Base-by-base conservation (phyloP, 2,113 vertebrate species). In the Corydoras maculifer region DNA sequence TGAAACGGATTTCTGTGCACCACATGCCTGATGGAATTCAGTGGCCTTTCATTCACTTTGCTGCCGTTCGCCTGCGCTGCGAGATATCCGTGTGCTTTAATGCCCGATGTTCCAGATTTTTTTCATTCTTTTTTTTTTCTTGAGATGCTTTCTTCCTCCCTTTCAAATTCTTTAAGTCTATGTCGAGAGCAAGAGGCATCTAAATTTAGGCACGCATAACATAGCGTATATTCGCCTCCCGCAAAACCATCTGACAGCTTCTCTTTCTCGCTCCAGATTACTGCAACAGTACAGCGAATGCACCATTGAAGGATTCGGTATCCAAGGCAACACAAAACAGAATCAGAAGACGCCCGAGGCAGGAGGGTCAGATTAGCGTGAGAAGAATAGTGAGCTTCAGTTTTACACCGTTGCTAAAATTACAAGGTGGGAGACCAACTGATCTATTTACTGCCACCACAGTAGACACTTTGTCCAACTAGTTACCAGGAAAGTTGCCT, bases 271-370 rank as follows among this genome's bases (percentile, higher is more conserved):
- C 69, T 75, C 78, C 78, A 69, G 64, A 79, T 75, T 86, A 75
- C 70, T 70, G 77, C 51, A 84, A 66, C 57, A 5, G 59, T 77
- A 86, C 80, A 76, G 75, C 80, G 82, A 82, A 78, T 73, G 85
- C 78, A 78, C 80, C 77, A 82, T 75, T 78, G 80, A 82, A 81
- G 78, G 80, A 78, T 81, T 85, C 82, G 84, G 89, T 90, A 87
- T 88, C 88, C 88, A 87, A 66, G 88, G 88, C 84, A 89, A 91
- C 88, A 62, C 78, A 88, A 80, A 87, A 88, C 84, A 86, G 82
- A 90, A 87, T 60, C 77, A 88, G 82, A 88, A 87, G 84, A 84
- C 82, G 55, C 57, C 57, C 73, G 71, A 15, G 77, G 79, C 73
- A 82, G 70, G 84, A 86, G 77, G 82, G 83, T 86, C 83, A 82